phyloP scores from a whole-genome alignment of 2,888 invertebrate species.

The Oscheius onirici region DNA sequence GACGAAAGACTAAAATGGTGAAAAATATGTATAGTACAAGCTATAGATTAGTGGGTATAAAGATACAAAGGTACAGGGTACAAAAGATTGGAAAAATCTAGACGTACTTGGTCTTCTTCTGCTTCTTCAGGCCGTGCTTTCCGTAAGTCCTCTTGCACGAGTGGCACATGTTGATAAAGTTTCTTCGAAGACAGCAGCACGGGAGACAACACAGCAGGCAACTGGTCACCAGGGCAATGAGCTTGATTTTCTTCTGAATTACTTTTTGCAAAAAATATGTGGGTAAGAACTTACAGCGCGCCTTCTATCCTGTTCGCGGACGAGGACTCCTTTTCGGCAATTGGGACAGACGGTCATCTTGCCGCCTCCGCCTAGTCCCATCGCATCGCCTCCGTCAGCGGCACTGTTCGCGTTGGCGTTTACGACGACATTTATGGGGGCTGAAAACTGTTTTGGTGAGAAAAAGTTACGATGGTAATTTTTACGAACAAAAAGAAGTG shows the following conservation, averaged over 20 bases:
- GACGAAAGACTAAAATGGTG: too few relatives aligned
- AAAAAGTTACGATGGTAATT: too few relatives aligned
- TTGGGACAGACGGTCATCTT: conserved; percentile 11
- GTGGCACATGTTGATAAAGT: conserved; percentile 7
- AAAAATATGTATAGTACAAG: too few relatives aligned
- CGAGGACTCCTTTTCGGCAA: conserved; percentile 13
- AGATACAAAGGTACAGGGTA: conserved; percentile 6
- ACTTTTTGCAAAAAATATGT: background rate
- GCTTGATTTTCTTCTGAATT: conserved; percentile 9
- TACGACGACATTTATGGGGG: background rate
- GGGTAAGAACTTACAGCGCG: background rate
- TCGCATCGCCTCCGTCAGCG: background rate
- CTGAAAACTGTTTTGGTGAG: background rate
- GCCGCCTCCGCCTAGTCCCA: background rate
- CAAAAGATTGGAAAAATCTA: background rate
- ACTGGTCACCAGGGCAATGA: background rate
- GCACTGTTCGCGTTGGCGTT: conserved; percentile 22
- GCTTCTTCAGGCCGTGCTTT: conserved; percentile 17
- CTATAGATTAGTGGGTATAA: too few relatives aligned
- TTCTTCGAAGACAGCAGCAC: conserved; percentile 1
- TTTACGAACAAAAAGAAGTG: background rate
- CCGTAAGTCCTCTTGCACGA: background rate
- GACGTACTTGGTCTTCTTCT: conserved; percentile 19
- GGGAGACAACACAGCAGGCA: conserved; percentile 10
- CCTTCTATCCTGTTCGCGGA: conserved; percentile 10